Conservation (phyloP, 2,113 vertebrate genomes). For the Carlito syrichta region DNA sequence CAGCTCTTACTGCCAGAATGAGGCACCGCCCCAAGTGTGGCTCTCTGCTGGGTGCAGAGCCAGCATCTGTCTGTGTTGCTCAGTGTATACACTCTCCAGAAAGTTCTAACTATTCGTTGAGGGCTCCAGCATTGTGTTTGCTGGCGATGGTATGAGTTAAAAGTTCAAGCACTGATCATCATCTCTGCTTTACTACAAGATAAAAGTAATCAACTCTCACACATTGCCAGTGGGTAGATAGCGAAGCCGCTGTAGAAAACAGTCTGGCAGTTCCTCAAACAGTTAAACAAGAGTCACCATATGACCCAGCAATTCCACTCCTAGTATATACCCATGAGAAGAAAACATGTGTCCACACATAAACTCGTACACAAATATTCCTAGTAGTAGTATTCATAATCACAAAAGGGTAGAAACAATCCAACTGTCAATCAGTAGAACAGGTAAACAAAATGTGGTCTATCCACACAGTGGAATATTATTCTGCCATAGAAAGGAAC, state of each 20-base stretch:
- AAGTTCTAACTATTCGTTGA: neutral
- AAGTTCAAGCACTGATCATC: neutral
- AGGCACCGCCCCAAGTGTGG: neutral
- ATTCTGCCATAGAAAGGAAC: neutral
- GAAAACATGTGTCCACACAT: neutral
- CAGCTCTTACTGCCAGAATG: neutral
- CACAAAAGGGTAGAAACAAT: too few relatives aligned
- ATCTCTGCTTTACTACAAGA: neutral
- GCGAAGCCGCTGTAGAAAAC: neutral
- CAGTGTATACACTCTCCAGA: neutral
- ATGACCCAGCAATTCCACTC: neutral
- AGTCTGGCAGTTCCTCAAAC: neutral
- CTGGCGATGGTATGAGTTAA: neutral
- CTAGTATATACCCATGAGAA: neutral
- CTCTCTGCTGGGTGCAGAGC: neutral
- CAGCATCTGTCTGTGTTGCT: too few relatives aligned
- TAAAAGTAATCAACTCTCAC: neutral
- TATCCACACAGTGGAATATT: fast-evolving
- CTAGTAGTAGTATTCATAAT: neutral
- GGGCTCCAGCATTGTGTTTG: neutral
- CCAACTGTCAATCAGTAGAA: neutral
- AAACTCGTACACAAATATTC: neutral
- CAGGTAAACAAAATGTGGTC: too few relatives aligned
- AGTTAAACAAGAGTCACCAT: neutral
- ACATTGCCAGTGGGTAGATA: too few relatives aligned